Evolutionary conservation across 2,888 invertebrate species (phyloP).

Genomic region (Epicampocera succincta): DNA sequence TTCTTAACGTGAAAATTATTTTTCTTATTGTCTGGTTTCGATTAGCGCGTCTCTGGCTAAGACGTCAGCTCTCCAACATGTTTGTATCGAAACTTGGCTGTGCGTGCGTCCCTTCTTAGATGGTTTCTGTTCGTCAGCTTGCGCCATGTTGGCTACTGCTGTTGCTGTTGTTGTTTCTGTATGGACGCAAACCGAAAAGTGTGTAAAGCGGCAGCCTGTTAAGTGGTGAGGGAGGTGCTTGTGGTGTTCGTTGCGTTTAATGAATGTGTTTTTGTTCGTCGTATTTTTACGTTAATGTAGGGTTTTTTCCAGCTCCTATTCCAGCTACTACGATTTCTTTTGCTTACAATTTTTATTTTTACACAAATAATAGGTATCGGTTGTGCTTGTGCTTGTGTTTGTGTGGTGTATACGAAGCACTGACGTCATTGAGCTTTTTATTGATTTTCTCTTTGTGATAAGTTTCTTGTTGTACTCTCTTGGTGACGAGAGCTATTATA

Average conservation of each 20-base stretch:
- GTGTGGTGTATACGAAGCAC: constrained; percentile 68
- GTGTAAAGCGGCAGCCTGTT: constrained; percentile 2
- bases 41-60: not conserved
- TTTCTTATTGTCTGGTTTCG: not conserved
- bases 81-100: constrained; percentile 20
- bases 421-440: constrained; percentile 80
- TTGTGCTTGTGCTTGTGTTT: not conserved
- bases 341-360: constrained; percentile 1
- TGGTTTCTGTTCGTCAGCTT: not conserved
- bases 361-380: not conserved
- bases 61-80: constrained; percentile 36
- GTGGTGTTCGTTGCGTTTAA: constrained; percentile 8
- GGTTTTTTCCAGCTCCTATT: not conserved
- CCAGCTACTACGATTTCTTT: constrained; percentile 28
- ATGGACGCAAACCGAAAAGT: not conserved
- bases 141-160: not conserved
- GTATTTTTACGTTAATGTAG: constrained; percentile 6
- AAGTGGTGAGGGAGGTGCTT: not conserved
- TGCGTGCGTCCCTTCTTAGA: constrained; percentile 25
- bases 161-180: constrained; percentile 2
- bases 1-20: not conserved
- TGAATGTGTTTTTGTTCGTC: constrained; percentile 37
- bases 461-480: not conserved
- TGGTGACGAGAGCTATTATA: constrained; percentile 12
- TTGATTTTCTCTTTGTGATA: constrained; percentile 74